These are phyloP conservation scores for Diuraphis noxia DNA, from an alignment of 1,140 invertebrate genomes.

Conservation along the genomic window DNA sequence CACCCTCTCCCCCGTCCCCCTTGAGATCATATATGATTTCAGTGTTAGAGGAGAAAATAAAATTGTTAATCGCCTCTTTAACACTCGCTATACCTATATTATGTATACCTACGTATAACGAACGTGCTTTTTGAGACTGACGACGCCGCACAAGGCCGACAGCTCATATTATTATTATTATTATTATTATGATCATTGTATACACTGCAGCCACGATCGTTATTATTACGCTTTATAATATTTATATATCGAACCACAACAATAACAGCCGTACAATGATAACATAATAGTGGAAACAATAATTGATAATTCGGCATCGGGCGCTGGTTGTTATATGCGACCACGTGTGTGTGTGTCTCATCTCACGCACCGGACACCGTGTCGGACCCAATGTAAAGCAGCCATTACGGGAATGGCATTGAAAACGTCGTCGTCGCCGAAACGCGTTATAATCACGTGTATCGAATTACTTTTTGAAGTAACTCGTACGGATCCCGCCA, in stretches of 20 bases:
- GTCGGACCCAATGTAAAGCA: conserved; percentile 32
- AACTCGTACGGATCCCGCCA: neutral
- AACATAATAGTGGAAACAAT: neutral
- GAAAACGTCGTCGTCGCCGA: neutral
- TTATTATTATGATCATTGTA: neutral
- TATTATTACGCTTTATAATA: neutral
- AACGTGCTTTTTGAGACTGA: neutral
- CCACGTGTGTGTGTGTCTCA: neutral
- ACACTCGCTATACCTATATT: too few relatives aligned
- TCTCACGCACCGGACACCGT: neutral
- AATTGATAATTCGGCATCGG: neutral
- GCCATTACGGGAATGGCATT: conserved; percentile 26
- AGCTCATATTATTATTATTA: neutral
- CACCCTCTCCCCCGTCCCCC: too few relatives aligned
- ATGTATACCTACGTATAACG: neutral
- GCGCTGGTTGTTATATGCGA: neutral
- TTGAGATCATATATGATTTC: too few relatives aligned
- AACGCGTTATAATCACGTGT: conserved; percentile 32
- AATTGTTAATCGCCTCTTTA: too few relatives aligned
- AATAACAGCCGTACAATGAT: neutral
- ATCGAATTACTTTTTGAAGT: conserved; percentile 34
- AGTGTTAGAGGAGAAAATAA: too few relatives aligned
- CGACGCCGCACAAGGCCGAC: neutral
- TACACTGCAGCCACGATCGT: neutral
- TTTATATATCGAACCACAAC: neutral